A percentile compares a stretch with the other conserved stretches of the same genome.
Conservation (phyloP, 1,140 invertebrate genomes). For the Ostrea denselamellosa region DNA sequence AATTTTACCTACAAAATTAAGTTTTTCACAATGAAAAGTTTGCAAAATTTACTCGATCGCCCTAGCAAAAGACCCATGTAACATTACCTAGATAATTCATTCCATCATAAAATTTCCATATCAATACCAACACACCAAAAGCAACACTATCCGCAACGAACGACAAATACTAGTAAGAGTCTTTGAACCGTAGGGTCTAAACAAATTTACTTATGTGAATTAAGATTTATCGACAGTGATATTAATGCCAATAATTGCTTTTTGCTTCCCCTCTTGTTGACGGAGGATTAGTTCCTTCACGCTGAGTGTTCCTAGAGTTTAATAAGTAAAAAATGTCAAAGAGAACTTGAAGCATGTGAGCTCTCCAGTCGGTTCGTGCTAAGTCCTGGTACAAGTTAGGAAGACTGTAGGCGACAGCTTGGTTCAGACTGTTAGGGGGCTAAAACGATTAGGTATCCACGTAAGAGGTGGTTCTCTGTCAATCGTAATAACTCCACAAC, state of each 20-base stretch:
- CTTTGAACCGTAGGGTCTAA: neutral
- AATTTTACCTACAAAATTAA: too few relatives aligned
- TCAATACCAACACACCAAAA: neutral
- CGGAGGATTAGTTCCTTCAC: neutral
- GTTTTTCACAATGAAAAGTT: too few relatives aligned
- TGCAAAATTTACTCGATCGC: neutral
- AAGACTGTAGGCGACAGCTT: neutral
- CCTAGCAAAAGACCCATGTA: neutral
- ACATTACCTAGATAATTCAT: neutral
- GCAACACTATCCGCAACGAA: neutral
- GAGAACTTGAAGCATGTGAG: neutral
- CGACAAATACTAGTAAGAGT: neutral
- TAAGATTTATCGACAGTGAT: neutral
- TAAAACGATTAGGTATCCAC: constrained; percentile 1
- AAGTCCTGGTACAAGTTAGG: neutral
- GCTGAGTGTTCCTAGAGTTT: neutral
- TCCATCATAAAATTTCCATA: constrained; percentile 16
- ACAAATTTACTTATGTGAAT: constrained; percentile 30
- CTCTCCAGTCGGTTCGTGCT: neutral
- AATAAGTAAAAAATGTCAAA: constrained; percentile 34
- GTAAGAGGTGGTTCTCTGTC: neutral
- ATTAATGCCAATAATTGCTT: constrained; percentile 33
- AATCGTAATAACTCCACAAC: neutral
- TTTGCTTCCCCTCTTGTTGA: constrained; percentile 16
- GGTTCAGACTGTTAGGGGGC: neutral